These are phyloP conservation scores for Pampusana beccarii DNA, from an alignment of 2,113 vertebrate genomes.

Conservation along the genomic window DNA sequence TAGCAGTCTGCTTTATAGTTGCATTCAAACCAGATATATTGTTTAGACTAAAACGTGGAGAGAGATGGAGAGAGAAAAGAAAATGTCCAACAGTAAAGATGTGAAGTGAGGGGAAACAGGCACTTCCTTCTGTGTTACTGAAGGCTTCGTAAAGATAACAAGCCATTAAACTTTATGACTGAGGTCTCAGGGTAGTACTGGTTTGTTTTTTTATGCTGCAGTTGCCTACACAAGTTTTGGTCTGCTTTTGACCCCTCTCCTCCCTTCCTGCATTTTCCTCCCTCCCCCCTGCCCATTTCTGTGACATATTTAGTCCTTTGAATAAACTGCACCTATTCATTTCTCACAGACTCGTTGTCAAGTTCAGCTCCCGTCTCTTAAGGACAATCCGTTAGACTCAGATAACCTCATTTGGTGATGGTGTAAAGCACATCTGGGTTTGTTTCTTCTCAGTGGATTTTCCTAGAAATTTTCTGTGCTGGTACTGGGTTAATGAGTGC, in stretches of 20 bases:
- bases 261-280: not conserved
- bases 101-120: not conserved
- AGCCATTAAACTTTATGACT: constrained; percentile 12
- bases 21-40: not conserved
- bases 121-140: not conserved
- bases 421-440: not conserved
- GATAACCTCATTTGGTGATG: not conserved
- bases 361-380: not conserved
- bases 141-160: not conserved
- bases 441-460: not conserved
- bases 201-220: not conserved
- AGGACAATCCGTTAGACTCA: not conserved
- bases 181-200: not conserved
- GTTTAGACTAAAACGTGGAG: not conserved
- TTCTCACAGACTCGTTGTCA: not conserved
- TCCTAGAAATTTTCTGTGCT: not conserved
- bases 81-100: not conserved
- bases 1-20: not conserved
- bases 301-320: not conserved
- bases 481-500: not conserved
- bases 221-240: not conserved
- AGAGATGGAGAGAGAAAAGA: not conserved
- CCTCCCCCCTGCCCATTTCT: not conserved
- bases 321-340: not conserved
- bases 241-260: not conserved